phyloP scores from a whole-genome alignment of 2,888 invertebrate genomes.

The Acrobasis repandana region DNA sequence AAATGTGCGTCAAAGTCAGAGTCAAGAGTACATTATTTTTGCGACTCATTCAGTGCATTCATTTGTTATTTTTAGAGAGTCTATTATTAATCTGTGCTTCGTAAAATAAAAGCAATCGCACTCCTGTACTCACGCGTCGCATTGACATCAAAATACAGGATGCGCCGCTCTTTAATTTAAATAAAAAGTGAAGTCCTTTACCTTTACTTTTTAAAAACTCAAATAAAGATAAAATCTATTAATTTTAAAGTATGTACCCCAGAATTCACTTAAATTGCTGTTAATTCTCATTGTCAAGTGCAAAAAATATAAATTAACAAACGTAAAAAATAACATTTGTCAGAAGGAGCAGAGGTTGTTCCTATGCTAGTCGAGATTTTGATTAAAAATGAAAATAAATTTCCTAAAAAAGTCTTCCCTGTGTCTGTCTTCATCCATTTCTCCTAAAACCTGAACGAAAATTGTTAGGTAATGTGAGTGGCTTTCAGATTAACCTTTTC shows the following conservation, averaged over 20 bases:
- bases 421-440: not conserved
- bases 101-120: slow-evolving; percentile 41
- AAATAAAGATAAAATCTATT: too few relatives aligned
- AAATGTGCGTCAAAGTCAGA: slow-evolving; percentile 27
- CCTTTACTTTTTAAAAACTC: too few relatives aligned
- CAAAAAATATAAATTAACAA: too few relatives aligned
- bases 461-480: not conserved
- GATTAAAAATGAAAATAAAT: too few relatives aligned
- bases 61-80: slow-evolving; percentile 44
- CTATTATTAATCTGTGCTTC: slow-evolving; percentile 50
- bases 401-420: too few relatives aligned
- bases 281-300: too few relatives aligned
- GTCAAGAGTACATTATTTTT: slow-evolving; percentile 20
- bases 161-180: not conserved
- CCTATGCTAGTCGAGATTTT: too few relatives aligned
- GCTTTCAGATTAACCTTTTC: not conserved
- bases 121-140: slow-evolving; percentile 37
- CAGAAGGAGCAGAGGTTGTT: too few relatives aligned
- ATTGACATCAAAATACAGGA: not conserved
- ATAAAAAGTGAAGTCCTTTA: not conserved
- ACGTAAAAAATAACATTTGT: too few relatives aligned
- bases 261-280: too few relatives aligned
- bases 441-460: not conserved
- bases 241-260: too few relatives aligned
- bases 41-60: slow-evolving; percentile 36